These are phyloP conservation scores for Sycobia sp. DNA, from an alignment of 1,140 invertebrate genomes.

Conservation along the genomic window DNA sequence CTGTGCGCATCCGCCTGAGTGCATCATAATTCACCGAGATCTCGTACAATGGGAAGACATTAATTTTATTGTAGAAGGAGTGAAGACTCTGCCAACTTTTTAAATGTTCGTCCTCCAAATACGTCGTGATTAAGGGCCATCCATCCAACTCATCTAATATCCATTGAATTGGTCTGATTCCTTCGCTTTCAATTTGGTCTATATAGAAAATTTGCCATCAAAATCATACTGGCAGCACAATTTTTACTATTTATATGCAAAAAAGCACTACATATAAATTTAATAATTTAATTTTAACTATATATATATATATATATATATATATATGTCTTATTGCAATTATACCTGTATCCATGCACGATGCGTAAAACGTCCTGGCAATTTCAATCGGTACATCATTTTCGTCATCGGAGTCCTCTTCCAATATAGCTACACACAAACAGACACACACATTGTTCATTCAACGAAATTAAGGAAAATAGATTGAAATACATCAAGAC, in stretches of 20 bases:
- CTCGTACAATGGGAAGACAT: constrained; percentile 11
- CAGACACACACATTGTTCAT: no score
- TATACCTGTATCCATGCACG: no score
- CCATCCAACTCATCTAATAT: not conserved
- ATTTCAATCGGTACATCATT: not conserved
- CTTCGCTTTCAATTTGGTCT: not conserved
- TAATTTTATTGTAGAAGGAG: constrained; percentile 15
- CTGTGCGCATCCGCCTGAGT: constrained; percentile 4
- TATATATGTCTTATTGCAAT: no score
- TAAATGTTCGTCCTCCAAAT: not conserved
- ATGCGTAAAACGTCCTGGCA: not conserved
- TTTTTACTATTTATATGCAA: no score
- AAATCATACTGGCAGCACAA: no score
- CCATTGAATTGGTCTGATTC: constrained; percentile 2
- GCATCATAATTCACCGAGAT: constrained; percentile 11
- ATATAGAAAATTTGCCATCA: no score
- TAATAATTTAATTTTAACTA: no score
- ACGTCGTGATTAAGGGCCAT: not conserved
- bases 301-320: no score
- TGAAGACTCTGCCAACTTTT: constrained; percentile 7
- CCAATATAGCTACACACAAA: constrained; percentile 1
- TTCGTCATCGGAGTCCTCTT: not conserved
- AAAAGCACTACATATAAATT: no score
- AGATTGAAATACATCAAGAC: no score
- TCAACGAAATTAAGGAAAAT: no score